phyloP scores from a whole-genome alignment of 2,888 invertebrate genomes.

The Coremacera marginata region DNA sequence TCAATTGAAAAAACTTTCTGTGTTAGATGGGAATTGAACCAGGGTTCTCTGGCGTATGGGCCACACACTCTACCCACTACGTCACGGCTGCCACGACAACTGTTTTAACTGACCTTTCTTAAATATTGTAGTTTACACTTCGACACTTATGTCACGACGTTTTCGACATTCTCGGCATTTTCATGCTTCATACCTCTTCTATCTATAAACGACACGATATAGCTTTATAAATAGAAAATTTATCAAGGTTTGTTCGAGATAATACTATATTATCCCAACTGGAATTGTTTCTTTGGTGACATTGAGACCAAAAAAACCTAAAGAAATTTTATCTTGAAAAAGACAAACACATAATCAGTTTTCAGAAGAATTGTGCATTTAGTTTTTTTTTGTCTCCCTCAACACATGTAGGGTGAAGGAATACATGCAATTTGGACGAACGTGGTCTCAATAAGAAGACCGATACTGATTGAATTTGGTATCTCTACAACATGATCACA shows the following conservation, averaged over 20 bases:
- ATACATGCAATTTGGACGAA: not conserved
- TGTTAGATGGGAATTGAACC: too few species aligned
- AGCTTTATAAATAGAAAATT: not conserved
- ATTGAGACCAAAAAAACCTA: slow-evolving; percentile 20
- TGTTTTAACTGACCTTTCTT: too few species aligned
- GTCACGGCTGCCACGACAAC: too few species aligned
- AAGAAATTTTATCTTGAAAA: slow-evolving; percentile 15
- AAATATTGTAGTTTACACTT: too few species aligned
- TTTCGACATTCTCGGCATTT: too few species aligned
- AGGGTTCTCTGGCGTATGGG: too few species aligned
- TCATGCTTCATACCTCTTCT: too few species aligned
- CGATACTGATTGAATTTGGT: slow-evolving; percentile 38
- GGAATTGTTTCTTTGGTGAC: slow-evolving; percentile 19
- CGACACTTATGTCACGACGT: too few species aligned
- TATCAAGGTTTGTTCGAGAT: not conserved
- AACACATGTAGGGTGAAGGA: not conserved
- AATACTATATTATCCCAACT: slow-evolving; percentile 29
- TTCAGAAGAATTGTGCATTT: slow-evolving; percentile 35
- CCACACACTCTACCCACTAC: too few species aligned
- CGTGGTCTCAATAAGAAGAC: slow-evolving; percentile 14
- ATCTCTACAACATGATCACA: not conserved
- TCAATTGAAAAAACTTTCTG: too few species aligned
- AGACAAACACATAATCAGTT: slow-evolving; percentile 27
- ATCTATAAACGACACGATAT: too few species aligned
- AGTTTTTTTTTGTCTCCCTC: not conserved